These are phyloP conservation scores for Matsumurasca onukii DNA, from an alignment of 1,140 invertebrate species.

Conservation along the genomic window DNA sequence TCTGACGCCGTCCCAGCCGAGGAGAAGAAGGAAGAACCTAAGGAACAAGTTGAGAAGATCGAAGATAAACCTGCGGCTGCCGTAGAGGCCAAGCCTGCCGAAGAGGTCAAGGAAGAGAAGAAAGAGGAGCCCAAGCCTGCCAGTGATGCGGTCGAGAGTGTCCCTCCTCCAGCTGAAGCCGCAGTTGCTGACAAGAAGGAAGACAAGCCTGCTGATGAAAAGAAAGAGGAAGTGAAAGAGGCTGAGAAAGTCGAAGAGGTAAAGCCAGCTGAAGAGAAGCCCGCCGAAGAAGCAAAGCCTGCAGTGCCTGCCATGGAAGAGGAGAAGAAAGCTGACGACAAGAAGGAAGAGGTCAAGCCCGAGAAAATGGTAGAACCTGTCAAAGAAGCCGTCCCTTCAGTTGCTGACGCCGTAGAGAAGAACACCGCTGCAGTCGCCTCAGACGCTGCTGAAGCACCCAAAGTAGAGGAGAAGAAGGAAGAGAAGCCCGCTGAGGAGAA, in stretches of 20 bases:
- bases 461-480: slow-evolving; percentile 36
- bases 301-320: not conserved
- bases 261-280: not conserved
- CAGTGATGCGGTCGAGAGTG: not conserved
- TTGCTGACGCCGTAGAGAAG: not conserved
- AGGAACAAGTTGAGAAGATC: slow-evolving; percentile 5
- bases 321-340: slow-evolving; percentile 4
- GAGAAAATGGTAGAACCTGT: not conserved
- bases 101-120: slow-evolving; percentile 33
- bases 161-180: slow-evolving; percentile 9
- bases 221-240: slow-evolving; percentile 28
- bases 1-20: slow-evolving; percentile 36
- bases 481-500: slow-evolving; percentile 31
- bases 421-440: not conserved
- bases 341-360: not conserved
- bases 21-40: slow-evolving; percentile 20
- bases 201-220: slow-evolving; percentile 27
- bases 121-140: slow-evolving; percentile 9
- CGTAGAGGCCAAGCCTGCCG: slow-evolving; percentile 19
- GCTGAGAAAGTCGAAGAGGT: slow-evolving; percentile 21
- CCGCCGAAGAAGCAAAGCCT: slow-evolving; percentile 32
- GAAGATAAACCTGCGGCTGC: slow-evolving; percentile 19
- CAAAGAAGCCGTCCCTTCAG: not conserved
- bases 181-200: slow-evolving; percentile 26
- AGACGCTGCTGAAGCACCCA: slow-evolving; percentile 28